Base-by-base conservation (phyloP, 1,140 invertebrate species). In the Ips nitidus region DNA sequence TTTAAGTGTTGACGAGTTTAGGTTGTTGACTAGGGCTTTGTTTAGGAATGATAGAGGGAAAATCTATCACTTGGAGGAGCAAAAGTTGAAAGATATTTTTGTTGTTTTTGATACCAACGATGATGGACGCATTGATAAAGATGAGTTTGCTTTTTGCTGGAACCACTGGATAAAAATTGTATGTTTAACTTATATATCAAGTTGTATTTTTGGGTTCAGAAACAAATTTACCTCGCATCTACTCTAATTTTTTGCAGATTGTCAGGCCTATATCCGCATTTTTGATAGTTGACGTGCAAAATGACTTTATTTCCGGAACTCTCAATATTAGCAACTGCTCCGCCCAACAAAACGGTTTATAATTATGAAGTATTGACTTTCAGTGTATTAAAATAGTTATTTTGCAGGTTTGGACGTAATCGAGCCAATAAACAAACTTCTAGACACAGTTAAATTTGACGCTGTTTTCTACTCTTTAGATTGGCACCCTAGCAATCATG, bases 401-500 rank as follows among this genome's bases (percentile, higher is more conserved):
- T 50, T 36, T 22, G 8, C 61, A 71, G 69, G 74, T 68, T 86
- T 87, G 41, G 92, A 95, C 85, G 92, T 95, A 42, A 88, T 96
- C 66, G 91, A 94, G 64, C 92, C 94, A 1, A 97, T 98, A 73
- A 99, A 99, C 85, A 84, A 88, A 53, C 81, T 99, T 8, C 81
- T 99, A 73, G 90, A 94, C 45, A 88, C 87, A 0, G 90, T 94
- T 36, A 85, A 88, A 60, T 99, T 98, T 81, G 92, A 98, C 82
- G 86, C 88, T 1, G 90, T 98, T n/a, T 94, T 96, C 78, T 99
- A 98, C 82, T 95, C 95, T 1, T 83, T 94, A 62, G 97, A 99
- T 83, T 99, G 97, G 96, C 97, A 99, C 87, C 97, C 97, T 0
- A 87, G 88, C 42, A 91, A 98, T 84, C 97, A 99, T 82, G 92